Evolutionary conservation across 2,888 invertebrate genomes (phyloP).

Genomic region (Sminthurinus aureus): DNA sequence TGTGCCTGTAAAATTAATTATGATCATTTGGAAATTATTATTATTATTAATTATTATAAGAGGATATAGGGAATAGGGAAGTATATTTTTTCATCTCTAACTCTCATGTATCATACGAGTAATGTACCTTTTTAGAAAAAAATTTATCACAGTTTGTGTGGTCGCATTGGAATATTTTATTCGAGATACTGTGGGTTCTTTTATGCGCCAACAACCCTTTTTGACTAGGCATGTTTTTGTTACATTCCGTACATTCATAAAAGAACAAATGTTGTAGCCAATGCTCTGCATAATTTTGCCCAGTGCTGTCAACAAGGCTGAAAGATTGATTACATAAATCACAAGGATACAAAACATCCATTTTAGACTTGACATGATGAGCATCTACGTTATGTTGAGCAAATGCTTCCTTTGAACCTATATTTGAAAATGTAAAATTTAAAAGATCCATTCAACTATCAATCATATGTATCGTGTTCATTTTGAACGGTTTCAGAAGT

Average conservation of each 20-base stretch:
- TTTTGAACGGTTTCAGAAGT: no score
- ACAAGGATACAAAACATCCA: slow-evolving; percentile 51
- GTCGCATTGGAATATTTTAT: slow-evolving; percentile 40
- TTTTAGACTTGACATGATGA: slow-evolving; percentile 39
- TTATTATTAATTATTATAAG: no score
- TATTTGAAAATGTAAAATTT: no score
- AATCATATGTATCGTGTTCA: no score
- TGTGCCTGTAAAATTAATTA: no score
- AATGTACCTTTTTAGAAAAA: slow-evolving; percentile 45
- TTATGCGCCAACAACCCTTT: slow-evolving; percentile 52
- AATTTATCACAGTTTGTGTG: slow-evolving; percentile 40
- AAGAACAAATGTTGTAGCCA: slow-evolving; percentile 56
- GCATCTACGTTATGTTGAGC: slow-evolving; percentile 43
- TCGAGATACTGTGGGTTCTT: slow-evolving; percentile 43
- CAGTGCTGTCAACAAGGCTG: slow-evolving; percentile 32
- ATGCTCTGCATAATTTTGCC: slow-evolving; percentile 50
- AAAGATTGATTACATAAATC: slow-evolving; percentile 52
- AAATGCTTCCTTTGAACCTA: slow-evolving; percentile 39
- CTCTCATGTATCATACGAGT: no score
- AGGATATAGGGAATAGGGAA: no score
- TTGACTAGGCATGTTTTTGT: slow-evolving; percentile 49
- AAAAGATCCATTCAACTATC: no score
- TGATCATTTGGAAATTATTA: no score
- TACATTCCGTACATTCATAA: slow-evolving; percentile 51
- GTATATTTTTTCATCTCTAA: no score